Evolutionary conservation across 2,888 invertebrate species (phyloP).

Genomic region (Gastracanthus pulcherrimus): DNA sequence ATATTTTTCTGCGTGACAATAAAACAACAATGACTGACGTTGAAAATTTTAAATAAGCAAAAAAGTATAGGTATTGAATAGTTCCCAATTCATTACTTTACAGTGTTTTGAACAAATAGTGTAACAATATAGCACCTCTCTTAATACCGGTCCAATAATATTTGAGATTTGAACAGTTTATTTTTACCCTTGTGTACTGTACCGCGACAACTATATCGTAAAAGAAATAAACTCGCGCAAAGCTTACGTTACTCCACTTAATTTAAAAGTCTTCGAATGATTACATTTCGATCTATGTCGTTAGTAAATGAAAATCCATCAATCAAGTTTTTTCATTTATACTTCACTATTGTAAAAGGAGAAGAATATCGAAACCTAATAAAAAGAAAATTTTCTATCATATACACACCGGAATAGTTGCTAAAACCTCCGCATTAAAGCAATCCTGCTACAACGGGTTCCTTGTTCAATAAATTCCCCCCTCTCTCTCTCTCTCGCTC

Average conservation of each 20-base stretch:
- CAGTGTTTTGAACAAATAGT: too few relatives aligned
- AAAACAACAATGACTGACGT: too few relatives aligned
- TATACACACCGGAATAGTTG: background rate
- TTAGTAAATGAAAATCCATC: background rate
- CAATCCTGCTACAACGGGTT: background rate
- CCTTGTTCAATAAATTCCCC: too few relatives aligned
- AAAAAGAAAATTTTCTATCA: background rate
- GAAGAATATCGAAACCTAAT: background rate
- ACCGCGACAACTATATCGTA: too few relatives aligned
- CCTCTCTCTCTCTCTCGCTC: background rate
- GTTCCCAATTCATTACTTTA: too few relatives aligned
- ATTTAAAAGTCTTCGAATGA: background rate
- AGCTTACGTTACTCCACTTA: background rate
- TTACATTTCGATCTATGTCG: background rate
- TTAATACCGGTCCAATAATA: too few relatives aligned
- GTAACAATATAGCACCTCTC: too few relatives aligned
- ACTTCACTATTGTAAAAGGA: background rate
- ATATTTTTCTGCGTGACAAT: too few relatives aligned
- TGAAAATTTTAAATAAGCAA: too few relatives aligned
- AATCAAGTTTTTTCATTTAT: background rate
- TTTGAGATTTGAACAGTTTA: too few relatives aligned
- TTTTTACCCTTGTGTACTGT: too few relatives aligned
- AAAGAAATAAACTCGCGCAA: background rate
- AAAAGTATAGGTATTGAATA: too few relatives aligned
- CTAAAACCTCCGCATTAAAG: background rate